Evolutionary conservation across 2,113 vertebrate species (phyloP), one percentile per base, ranked within the genome.

Genomic region (Peromyscus californicus): DNA sequence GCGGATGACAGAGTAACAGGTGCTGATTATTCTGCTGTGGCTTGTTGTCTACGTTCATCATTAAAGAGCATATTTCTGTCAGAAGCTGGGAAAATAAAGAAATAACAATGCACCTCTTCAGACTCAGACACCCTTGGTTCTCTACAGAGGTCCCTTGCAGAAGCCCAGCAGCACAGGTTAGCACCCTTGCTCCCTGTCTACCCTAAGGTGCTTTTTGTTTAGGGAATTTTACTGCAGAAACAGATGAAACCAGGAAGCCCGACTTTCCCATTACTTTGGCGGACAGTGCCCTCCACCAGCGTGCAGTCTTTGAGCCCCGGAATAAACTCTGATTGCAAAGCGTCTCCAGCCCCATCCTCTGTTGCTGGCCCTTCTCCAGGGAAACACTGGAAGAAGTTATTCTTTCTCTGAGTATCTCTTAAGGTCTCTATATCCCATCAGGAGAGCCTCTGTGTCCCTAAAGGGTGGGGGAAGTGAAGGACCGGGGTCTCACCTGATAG

Each of bases 401-500:
- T 70, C 29, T 92, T 85, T 82, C 79, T 93, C 78, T 48, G 51
- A 13, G 42, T 82, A 33, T 91, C 80, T 91, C 85, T 89, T 13
- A 1, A 76, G 24, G 59, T n/a, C 69, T 83, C 69, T 57, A 33
- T 51, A 22, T 83, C 19, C 61, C 31, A 33, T 7, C 13, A 33
- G 22, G 16, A 95, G 31, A 91, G 45, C 0, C 17, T 76, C 26
- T 69, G 24, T 78, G 45, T 89, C 48, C 84, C 67, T 76, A 51
- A 29, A 36, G 61, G 74, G 86, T 63, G 93, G 57, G 13, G 51
- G 33, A 67, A n/a, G 31, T n/a, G 1, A 11, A 31, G 31, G 22
- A 19, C 39, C 24, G 82, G 54, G 1, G 21, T 51, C 97, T 98
- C 75, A 98, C 98, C 98, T 97, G 97, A 97, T 48, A 97, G 94